These are phyloP conservation scores for Noctua fimbriata DNA, from an alignment of 2,888 invertebrate genomes.

Conservation along the genomic window DNA sequence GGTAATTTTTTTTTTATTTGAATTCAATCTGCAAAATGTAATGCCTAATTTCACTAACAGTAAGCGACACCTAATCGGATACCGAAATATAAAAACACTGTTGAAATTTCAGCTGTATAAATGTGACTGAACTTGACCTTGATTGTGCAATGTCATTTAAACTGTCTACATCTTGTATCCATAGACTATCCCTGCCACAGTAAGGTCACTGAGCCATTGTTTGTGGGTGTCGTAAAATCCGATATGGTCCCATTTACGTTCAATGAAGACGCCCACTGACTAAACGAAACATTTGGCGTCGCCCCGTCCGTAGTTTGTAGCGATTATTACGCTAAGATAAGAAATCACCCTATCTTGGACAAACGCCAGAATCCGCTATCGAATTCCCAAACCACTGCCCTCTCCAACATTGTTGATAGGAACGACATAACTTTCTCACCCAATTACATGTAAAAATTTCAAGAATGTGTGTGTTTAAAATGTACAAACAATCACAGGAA, in stretches of 20 bases:
- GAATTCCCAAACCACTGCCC: conserved; percentile 1
- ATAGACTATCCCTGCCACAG: background rate
- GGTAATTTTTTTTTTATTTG: conserved; percentile 80
- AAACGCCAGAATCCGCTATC: conserved; percentile 19
- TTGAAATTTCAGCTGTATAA: background rate
- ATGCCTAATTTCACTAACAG: background rate
- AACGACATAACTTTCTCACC: conserved; percentile 19
- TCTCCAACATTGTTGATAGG: conserved; percentile 19
- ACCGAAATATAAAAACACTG: background rate
- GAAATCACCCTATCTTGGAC: conserved; percentile 13
- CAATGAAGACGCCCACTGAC: conserved; percentile 5
- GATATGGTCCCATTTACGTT: conserved; percentile 6
- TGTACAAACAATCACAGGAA: conserved; percentile 75
- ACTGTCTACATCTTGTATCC: background rate
- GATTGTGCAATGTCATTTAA: background rate
- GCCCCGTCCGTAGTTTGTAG: background rate
- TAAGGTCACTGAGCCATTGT: background rate
- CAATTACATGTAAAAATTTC: conserved; percentile 33
- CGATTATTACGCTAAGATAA: conserved; percentile 25
- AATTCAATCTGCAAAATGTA: background rate
- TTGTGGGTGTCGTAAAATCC: conserved; percentile 14
- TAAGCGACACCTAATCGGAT: background rate
- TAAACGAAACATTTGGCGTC: background rate
- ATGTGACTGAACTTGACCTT: background rate
- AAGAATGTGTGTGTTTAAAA: conserved; percentile 60